Base-by-base conservation (phyloP, 2,888 invertebrate genomes). In the Hypsopygia costalis region DNA sequence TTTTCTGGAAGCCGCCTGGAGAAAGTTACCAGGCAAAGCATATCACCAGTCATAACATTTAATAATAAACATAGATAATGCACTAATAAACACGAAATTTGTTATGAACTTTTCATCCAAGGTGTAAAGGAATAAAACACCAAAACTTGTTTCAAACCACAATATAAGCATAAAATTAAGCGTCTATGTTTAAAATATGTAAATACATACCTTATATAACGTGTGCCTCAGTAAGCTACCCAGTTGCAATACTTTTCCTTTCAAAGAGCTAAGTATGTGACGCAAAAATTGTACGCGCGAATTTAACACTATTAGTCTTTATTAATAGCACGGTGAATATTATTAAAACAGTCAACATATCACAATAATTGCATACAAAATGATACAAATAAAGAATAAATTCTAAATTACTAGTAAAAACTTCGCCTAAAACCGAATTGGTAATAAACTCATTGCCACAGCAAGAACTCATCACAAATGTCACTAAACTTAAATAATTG, bases 401-500 rank as follows among this genome's bases (percentile, higher is more conserved):
- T 35, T 67, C 63, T 51, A 79, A 62, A 78, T 83, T 79, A 62
- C 68, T 65, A 38, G 69, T 64, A 46, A 85, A 54, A 53, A 87
- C 70, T 70, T 87, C 81, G 58, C 69, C 67, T 47, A 81, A 51
- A 46, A 79, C 86, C 48, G 87, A 78, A 74, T 75, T 79, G 54
- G 74, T 71, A 54, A 87, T 50, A 46, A 79, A 64, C 52, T 88
- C 87, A 62, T 83, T 81, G 47, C 86, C 81, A 51, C 87, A 88
- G 75, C 87, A 88, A 71, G 80, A 79, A 82, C 69, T 83, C 87
- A 88, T 88, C 62, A 85, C 87, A 78, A 69, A 58, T 54, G 50
- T 51, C 44, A 47, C 42, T 47, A 55, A 40, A 34, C 47, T 34
- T 27, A 44, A 44, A 28, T 43, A 43, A 49, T 37, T 41, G 36